Conservation (phyloP, 1,140 invertebrate species). For the Akabosia matsudoensis region DNA sequence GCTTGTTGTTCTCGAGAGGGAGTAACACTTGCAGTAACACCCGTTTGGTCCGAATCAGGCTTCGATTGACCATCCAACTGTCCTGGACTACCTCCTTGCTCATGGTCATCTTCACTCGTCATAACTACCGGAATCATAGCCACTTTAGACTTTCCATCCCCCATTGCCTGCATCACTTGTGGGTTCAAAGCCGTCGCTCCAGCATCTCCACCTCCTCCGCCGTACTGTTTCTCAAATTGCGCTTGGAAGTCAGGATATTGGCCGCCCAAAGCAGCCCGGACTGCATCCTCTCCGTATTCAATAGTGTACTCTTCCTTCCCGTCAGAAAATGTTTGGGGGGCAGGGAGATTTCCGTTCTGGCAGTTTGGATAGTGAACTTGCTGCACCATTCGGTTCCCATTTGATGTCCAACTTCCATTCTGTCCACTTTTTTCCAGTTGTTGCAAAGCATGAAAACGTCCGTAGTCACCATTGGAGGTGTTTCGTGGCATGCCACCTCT, state of each 20-base stretch:
- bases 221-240: not conserved
- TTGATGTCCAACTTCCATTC: not conserved
- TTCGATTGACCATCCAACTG: not conserved
- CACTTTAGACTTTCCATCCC: not conserved
- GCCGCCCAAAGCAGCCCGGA: not conserved
- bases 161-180: not conserved
- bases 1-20: no score
- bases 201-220: not conserved
- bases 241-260: not conserved
- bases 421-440: not conserved
- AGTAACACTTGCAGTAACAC: not conserved
- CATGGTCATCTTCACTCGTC: not conserved
- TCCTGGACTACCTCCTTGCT: not conserved
- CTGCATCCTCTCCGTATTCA: conserved; percentile 1
- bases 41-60: not conserved
- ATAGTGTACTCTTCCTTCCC: not conserved
- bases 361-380: conserved; percentile 6
- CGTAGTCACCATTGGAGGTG: conserved; percentile 24
- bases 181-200: not conserved
- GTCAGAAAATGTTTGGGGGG: not conserved
- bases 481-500: not conserved
- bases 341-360: not conserved
- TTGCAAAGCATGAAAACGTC: conserved; percentile 3
- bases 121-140: conserved; percentile 9
- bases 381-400: conserved; percentile 3